Evolutionary conservation across 2,888 invertebrate genomes (phyloP), one percentile per base, ranked within the genome.

Genomic region (Amblyjoppa proteus): DNA sequence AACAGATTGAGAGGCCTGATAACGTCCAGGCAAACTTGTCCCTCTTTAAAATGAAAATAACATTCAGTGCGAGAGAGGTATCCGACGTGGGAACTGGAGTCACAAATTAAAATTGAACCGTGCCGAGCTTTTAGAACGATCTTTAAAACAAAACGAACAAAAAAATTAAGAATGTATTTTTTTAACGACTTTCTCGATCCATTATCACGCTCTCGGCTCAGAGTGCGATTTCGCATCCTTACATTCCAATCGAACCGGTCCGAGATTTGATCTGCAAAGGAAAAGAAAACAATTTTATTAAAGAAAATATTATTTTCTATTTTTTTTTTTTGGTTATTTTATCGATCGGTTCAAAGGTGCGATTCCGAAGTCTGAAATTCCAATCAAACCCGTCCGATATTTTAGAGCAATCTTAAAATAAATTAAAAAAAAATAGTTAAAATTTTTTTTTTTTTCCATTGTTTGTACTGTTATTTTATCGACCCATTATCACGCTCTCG

Each of bases 401-500:
- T 7, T 34, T 38, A n/a, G 3, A 28, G n/a, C 41, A 28, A 45
- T 16, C 16, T 45, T 45, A 13, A 45, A 45, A 16, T 2, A 16
- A 45, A 45, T 13, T 13, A 0, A 3, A 45, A 45, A 45, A 16
- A 45, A 3, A 45, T 34, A 7, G 34, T 34, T 0, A 34, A 34
- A 0, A 41, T 7, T 56, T 73, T 49, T 31, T 38, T 11, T 75
- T 64, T 31, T 38, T 11, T 75, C 49, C 16, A 49, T n/a, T 31
- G n/a, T 16, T 64, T 31, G 34, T 16, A 34, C 61, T 31, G 38
- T 68, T 68, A 41, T 41, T 68, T 68, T 68, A 20, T 41, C 34
- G 34, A 34, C 13, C 13, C 38, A 66, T 76, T 68, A 76, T 66
- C 76, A 34, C 66, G 34, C 51, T 76, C 51, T 68, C 66, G 53